Percentiles rank a stretch among this genome's conserved stretches.
phyloP scores from a whole-genome alignment of 2,113 vertebrate species.

The Leucopsar rothschildi region DNA sequence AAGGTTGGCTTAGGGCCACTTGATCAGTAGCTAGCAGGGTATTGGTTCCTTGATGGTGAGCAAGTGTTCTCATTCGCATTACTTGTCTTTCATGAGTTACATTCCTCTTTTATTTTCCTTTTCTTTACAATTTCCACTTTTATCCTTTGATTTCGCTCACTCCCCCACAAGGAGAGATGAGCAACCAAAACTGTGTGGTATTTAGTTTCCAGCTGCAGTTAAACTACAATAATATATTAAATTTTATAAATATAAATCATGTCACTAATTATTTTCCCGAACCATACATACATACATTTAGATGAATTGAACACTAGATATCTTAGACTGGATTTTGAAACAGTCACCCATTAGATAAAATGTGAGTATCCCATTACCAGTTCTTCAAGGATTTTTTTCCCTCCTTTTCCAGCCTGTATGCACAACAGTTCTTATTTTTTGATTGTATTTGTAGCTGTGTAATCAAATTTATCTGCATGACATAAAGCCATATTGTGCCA shows the following conservation, averaged over 20 bases:
- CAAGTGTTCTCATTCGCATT: not conserved
- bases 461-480: not conserved
- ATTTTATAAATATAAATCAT: not conserved
- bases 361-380: not conserved
- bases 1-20: not conserved
- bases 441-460: not conserved
- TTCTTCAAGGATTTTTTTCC: not conserved
- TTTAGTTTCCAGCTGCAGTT: not conserved
- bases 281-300: no score
- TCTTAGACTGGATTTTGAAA: not conserved
- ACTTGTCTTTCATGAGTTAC: not conserved
- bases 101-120: not conserved
- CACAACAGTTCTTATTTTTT: not conserved
- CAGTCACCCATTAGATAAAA: not conserved
- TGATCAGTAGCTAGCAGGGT: not conserved
- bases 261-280: not conserved
- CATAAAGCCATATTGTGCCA: not conserved
- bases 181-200: not conserved
- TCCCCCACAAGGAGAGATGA: fast-evolving
- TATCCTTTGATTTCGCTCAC: not conserved
- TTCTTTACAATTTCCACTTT: not conserved
- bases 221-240: not conserved
- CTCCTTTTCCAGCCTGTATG: not conserved
- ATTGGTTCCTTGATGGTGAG: not conserved
- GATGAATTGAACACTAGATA: not conserved